A percentile compares a stretch with the other conserved stretches of the same genome.
phyloP scores from a whole-genome alignment of 2,888 invertebrate genomes.

The Ischnura elegans region DNA sequence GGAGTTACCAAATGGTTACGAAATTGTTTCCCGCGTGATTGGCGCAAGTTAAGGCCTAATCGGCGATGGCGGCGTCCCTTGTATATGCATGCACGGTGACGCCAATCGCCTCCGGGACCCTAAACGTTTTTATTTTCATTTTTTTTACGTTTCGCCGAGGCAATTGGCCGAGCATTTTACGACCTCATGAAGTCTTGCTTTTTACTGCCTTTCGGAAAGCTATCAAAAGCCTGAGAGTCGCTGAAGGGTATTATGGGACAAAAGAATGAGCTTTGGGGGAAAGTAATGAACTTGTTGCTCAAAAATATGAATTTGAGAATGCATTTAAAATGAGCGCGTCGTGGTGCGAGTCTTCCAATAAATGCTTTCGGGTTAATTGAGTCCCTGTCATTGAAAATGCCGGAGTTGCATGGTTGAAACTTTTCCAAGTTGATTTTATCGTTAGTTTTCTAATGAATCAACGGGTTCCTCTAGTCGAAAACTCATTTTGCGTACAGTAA shows the following conservation, averaged over 20 bases:
- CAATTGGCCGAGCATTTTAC: conserved; percentile 5
- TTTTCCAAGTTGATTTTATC: no score
- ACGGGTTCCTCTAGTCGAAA: no score
- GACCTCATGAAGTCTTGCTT: not conserved
- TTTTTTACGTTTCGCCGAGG: conserved; percentile 28
- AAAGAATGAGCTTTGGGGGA: not conserved
- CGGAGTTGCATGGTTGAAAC: not conserved
- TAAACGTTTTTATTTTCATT: not conserved
- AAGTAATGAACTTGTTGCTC: conserved; percentile 20
- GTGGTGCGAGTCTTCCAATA: not conserved
- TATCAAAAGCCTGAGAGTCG: not conserved
- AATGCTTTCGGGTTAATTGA: not conserved
- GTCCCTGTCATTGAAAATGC: not conserved
- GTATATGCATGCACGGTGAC: not conserved
- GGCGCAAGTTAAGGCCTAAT: not conserved
- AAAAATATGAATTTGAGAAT: not conserved
- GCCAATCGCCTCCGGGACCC: not conserved
- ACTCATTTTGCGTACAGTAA: no score
- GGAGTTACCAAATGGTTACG: not conserved
- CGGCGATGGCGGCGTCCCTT: not conserved
- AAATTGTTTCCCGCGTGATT: not conserved
- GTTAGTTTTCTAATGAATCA: no score
- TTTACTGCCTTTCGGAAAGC: conserved; percentile 29
- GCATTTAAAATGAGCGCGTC: not conserved
- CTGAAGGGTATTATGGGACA: not conserved